phyloP scores from a whole-genome alignment of 2,888 invertebrate genomes.

The Amiota mariae region DNA sequence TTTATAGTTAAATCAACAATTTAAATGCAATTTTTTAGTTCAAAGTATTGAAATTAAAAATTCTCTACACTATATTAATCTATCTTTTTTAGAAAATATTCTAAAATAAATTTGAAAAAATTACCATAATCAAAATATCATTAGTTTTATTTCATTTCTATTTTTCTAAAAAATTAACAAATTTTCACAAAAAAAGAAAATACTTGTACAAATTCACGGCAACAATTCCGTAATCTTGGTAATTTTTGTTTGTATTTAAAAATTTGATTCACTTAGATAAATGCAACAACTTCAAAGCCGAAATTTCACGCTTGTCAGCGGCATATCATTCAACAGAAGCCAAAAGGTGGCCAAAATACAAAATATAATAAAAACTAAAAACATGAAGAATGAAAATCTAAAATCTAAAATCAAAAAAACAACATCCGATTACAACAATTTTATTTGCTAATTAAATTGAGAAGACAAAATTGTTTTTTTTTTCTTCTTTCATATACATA shows the following conservation, averaged over 20 bases:
- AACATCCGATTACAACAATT: slow-evolving; percentile 24
- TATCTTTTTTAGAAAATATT: neutral
- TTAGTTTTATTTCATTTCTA: too few relatives aligned
- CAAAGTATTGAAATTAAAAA: neutral
- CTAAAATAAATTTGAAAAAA: neutral
- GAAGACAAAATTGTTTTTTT: slow-evolving; percentile 35
- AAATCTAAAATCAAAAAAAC: neutral
- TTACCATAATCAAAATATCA: neutral
- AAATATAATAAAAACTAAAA: neutral
- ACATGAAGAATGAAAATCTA: slow-evolving; percentile 17
- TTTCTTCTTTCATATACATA: too few relatives aligned
- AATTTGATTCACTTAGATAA: slow-evolving; percentile 30
- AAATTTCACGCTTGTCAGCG: slow-evolving; percentile 61
- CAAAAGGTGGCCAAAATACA: slow-evolving; percentile 16
- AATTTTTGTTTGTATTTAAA: neutral
- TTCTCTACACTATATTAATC: neutral
- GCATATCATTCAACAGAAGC: slow-evolving; percentile 46
- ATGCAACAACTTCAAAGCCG: slow-evolving; percentile 42
- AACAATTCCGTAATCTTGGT: too few relatives aligned
- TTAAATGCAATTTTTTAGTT: too few relatives aligned
- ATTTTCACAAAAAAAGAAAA: too few relatives aligned
- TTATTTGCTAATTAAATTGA: slow-evolving; percentile 58
- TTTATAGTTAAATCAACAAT: too few relatives aligned
- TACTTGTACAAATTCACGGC: too few relatives aligned
- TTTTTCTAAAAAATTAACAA: too few relatives aligned